These are phyloP conservation scores for Caenorhabditis japonica DNA, from an alignment of 2,888 invertebrate genomes.

Conservation along the genomic window DNA sequence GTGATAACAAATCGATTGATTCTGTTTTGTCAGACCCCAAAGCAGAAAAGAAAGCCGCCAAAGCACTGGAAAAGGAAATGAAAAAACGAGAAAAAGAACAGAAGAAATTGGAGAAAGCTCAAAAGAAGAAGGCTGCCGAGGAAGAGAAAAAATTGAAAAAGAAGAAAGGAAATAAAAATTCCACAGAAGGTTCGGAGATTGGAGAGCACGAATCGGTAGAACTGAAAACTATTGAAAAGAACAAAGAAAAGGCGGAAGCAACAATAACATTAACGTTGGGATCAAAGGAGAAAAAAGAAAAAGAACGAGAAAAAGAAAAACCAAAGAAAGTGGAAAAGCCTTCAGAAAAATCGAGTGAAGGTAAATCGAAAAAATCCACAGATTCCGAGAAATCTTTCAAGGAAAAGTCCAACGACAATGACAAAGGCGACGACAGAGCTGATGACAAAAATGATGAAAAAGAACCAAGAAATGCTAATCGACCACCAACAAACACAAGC, in stretches of 20 bases:
- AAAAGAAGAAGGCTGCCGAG: slow-evolving; percentile 57
- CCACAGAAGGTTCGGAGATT: slow-evolving; percentile 39
- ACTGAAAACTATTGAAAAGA: slow-evolving; percentile 38
- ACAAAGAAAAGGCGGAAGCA: slow-evolving; percentile 45
- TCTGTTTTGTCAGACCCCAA: slow-evolving; percentile 33
- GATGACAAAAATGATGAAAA: slow-evolving; percentile 7
- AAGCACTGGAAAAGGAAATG: slow-evolving; percentile 52
- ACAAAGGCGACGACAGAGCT: slow-evolving; percentile 3
- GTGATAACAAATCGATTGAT: slow-evolving; percentile 30
- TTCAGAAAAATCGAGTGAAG: background rate
- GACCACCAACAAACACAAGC: slow-evolving; percentile 10
- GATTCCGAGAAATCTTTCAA: background rate
- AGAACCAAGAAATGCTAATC: background rate
- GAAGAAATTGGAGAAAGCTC: slow-evolving; percentile 53
- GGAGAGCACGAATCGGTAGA: slow-evolving; percentile 48
- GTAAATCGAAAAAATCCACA: background rate
- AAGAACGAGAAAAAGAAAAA: slow-evolving; percentile 6
- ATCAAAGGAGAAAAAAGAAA: slow-evolving; percentile 3
- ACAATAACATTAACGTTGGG: slow-evolving; percentile 31
- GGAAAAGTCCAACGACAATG: background rate
- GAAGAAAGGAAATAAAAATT: slow-evolving; percentile 50
- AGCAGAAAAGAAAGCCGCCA: slow-evolving; percentile 35
- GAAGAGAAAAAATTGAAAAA: slow-evolving; percentile 57
- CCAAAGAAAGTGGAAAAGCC: slow-evolving; percentile 7
- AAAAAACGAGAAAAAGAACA: slow-evolving; percentile 52